Evolutionary conservation across 2,888 invertebrate species (phyloP).

Genomic region (Zonitis immaculata): DNA sequence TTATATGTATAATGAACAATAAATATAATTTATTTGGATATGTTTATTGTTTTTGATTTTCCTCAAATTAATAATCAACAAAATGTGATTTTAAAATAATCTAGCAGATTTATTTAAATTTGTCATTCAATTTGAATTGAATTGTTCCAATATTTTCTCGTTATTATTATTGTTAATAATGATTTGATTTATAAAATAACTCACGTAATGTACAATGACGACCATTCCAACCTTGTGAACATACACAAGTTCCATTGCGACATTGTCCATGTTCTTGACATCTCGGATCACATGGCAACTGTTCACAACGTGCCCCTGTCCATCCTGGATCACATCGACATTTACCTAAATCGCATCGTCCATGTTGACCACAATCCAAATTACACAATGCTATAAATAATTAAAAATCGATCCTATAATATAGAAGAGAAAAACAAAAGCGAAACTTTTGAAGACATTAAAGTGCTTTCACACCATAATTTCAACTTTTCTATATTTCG

Average conservation of each 20-base stretch:
- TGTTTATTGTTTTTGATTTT: too few relatives aligned
- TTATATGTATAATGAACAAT: too few relatives aligned
- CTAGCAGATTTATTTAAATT: too few relatives aligned
- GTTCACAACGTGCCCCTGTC: constrained; percentile 90
- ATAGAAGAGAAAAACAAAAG: neutral
- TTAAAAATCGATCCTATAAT: constrained; percentile 1
- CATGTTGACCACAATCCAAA: constrained; percentile 88
- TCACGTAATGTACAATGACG: constrained; percentile 95
- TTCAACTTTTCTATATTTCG: constrained; percentile 3
- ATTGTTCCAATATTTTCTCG: too few relatives aligned
- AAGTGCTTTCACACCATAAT: constrained; percentile 7
- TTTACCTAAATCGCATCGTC: constrained; percentile 86
- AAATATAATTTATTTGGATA: too few relatives aligned
- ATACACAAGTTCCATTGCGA: constrained; percentile 96
- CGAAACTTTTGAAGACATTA: constrained; percentile 13
- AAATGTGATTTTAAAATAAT: too few relatives aligned
- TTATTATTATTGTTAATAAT: too few relatives aligned
- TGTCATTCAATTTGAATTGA: too few relatives aligned
- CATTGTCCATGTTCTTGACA: constrained; percentile 96
- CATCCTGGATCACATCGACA: constrained; percentile 91
- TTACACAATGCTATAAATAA: constrained; percentile 74
- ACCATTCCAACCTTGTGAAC: constrained; percentile 98
- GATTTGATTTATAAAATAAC: too few relatives aligned
- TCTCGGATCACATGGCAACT: constrained; percentile 83
- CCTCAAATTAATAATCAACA: too few relatives aligned